Percentiles rank a stretch among this genome's conserved stretches.
These are phyloP conservation scores for Pelochelys cantorii DNA, from an alignment of 2,797 vertebrate genomes.

Conservation along the genomic window DNA sequence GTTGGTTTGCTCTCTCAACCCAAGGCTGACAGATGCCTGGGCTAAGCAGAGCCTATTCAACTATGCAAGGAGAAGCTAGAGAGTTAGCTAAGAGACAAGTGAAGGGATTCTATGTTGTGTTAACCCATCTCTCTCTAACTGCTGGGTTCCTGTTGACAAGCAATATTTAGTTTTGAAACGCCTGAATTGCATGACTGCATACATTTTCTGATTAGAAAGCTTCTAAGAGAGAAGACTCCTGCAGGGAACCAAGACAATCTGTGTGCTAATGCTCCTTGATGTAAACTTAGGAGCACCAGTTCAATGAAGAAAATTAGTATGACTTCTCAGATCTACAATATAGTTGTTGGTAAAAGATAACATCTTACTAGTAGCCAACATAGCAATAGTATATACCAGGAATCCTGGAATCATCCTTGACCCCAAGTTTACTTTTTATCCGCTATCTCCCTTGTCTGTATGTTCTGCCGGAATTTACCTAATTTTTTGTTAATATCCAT, in stretches of 20 bases:
- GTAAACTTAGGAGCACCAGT: background rate
- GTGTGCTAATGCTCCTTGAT: background rate
- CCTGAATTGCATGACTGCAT: background rate
- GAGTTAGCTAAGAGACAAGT: background rate
- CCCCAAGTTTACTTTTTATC: constrained; percentile 36
- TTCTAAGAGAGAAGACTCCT: background rate
- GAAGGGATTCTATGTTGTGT: background rate
- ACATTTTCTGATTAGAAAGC: background rate
- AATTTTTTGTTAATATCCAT: constrained; percentile 35
- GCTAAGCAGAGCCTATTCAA: background rate
- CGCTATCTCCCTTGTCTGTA: background rate
- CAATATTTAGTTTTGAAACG: background rate
- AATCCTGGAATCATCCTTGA: constrained; percentile 11
- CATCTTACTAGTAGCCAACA: background rate
- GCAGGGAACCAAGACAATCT: background rate
- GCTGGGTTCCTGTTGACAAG: background rate
- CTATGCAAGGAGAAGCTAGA: background rate
- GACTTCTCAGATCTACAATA: background rate
- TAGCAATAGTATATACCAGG: background rate
- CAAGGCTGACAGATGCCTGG: background rate
- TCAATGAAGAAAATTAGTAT: background rate
- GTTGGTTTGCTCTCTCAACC: background rate
- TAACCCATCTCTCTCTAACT: background rate
- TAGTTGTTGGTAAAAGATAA: background rate
- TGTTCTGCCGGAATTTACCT: constrained; percentile 51